phyloP scores from a whole-genome alignment of 2,888 invertebrate genomes.

The Zygothrica quintamaculata region DNA sequence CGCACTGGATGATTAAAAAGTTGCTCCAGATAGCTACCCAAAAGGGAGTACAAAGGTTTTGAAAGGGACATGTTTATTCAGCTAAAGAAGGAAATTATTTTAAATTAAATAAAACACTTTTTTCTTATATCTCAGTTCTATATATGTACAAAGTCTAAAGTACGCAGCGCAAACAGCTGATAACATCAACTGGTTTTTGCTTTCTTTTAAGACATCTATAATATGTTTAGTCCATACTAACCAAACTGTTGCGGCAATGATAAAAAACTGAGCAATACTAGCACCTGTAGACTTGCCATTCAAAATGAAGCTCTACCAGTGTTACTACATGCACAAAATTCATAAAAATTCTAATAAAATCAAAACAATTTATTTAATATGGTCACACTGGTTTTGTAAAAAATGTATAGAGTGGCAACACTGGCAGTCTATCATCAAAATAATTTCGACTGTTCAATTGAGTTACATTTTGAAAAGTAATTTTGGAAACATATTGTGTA shows the following conservation, averaged over 20 bases:
- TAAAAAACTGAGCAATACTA: slow-evolving; percentile 42
- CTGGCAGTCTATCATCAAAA: slow-evolving; percentile 34
- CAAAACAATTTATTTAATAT: no score
- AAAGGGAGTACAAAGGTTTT: slow-evolving; percentile 89
- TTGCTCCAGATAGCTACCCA: slow-evolving; percentile 90
- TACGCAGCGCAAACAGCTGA: slow-evolving; percentile 48
- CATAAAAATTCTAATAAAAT: no score
- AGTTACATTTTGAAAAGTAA: background rate
- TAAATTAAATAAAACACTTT: background rate
- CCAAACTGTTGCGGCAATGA: slow-evolving; percentile 25
- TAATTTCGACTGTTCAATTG: slow-evolving; percentile 28
- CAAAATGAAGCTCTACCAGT: slow-evolving; percentile 34
- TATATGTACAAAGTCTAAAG: slow-evolving; percentile 75
- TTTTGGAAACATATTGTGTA: slow-evolving; percentile 1
- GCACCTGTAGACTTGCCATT: slow-evolving; percentile 38
- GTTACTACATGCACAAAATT: no score
- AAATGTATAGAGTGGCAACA: slow-evolving; percentile 10
- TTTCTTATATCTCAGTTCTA: slow-evolving; percentile 15
- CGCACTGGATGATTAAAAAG: slow-evolving; percentile 90
- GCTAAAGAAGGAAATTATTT: slow-evolving; percentile 3
- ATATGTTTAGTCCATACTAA: slow-evolving; percentile 8
- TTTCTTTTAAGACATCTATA: background rate
- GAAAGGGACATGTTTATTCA: slow-evolving; percentile 81
- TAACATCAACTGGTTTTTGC: slow-evolving; percentile 27
- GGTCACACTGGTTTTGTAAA: slow-evolving; percentile 23